Evolutionary conservation across 2,888 invertebrate genomes (phyloP).

Genomic region (Monopis laevigella): DNA sequence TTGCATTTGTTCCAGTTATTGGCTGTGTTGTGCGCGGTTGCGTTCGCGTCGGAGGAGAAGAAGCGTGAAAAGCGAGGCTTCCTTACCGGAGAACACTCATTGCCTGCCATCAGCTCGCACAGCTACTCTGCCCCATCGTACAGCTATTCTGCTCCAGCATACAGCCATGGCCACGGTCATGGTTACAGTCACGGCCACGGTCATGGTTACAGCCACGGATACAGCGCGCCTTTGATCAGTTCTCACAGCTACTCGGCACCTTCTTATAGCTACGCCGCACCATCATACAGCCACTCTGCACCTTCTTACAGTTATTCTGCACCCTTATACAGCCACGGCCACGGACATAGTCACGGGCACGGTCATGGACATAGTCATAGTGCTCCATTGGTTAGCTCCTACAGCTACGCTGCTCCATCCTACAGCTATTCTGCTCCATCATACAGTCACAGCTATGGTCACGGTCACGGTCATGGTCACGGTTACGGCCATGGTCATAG

Average conservation of each 20-base stretch:
- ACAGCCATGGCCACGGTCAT: neutral
- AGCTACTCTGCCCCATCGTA: neutral
- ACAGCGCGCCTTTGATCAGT: no score
- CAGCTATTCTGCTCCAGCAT: neutral
- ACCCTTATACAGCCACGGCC: neutral
- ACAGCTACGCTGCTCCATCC: neutral
- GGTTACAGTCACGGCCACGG: neutral
- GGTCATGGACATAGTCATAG: neutral
- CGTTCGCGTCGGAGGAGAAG: constrained; percentile 21
- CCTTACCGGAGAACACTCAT: constrained; percentile 18
- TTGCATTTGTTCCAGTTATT: constrained; percentile 1
- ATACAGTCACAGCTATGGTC: no score
- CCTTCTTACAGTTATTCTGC: neutral
- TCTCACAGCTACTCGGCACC: no score
- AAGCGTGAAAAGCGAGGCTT: constrained; percentile 25
- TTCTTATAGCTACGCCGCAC: neutral
- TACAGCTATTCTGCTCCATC: no score
- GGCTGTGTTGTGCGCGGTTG: constrained; percentile 22
- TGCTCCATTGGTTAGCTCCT: no score
- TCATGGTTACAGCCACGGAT: neutral
- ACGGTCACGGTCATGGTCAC: neutral
- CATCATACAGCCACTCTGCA: neutral
- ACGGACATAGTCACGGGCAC: neutral
- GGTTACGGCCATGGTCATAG: neutral
- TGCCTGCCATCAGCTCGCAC: constrained; percentile 20